A percentile compares a stretch with the other conserved stretches of the same genome.
Evolutionary conservation across 1,140 invertebrate species (phyloP).

Genomic region (Microplitis mediator): DNA sequence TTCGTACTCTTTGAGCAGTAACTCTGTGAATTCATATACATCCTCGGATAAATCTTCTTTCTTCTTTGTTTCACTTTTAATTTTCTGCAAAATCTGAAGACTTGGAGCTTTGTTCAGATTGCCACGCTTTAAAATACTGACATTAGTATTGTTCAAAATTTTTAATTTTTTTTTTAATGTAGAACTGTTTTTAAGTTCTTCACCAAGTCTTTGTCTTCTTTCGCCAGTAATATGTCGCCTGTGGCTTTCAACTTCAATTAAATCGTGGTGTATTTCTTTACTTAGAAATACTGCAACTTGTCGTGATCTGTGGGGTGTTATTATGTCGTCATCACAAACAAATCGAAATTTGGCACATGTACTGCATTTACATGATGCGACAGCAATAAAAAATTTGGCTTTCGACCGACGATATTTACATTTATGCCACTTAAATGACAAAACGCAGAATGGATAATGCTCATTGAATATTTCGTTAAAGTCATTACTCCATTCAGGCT

Average conservation of each 20-base stretch:
- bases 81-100: not conserved
- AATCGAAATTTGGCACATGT: not conserved
- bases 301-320: not conserved
- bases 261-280: not conserved
- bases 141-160: not conserved
- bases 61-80: not conserved
- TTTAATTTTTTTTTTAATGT: not conserved
- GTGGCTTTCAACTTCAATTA: not conserved
- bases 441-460: not conserved
- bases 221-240: not conserved
- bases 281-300: not conserved
- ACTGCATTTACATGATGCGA: not conserved
- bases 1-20: not conserved
- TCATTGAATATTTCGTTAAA: not conserved
- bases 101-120: not conserved
- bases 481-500: not conserved
- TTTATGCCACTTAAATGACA: not conserved
- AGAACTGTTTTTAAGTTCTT: not conserved
- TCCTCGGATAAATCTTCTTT: not conserved
- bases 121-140: not conserved
- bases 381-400: not conserved
- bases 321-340: not conserved
- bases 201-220: not conserved
- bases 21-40: not conserved
- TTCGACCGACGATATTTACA: not conserved